Evolutionary conservation across 2,888 invertebrate species (phyloP).

Genomic region (Clitarchus hookeri): DNA sequence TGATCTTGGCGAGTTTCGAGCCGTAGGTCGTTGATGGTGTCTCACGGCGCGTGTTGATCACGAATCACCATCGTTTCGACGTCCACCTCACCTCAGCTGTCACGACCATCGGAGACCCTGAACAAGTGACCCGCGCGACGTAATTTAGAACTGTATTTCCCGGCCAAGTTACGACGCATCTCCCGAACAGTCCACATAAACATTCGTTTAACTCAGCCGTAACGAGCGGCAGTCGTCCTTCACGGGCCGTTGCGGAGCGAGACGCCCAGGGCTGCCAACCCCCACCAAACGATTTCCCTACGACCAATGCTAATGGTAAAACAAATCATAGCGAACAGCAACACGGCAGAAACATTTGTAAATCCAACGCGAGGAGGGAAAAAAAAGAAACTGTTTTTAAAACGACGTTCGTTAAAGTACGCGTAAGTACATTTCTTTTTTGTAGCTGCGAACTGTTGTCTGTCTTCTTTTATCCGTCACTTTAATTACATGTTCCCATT

Average conservation of each 20-base stretch:
- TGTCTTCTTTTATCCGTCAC: neutral
- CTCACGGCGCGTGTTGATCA: too few relatives aligned
- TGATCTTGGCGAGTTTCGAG: too few relatives aligned
- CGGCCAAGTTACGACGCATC: neutral
- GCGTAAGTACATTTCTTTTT: neutral
- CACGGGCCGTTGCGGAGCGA: neutral
- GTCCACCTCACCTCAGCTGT: too few relatives aligned
- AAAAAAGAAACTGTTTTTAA: too few relatives aligned
- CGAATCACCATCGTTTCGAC: too few relatives aligned
- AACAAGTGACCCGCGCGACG: too few relatives aligned
- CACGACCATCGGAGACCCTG: too few relatives aligned
- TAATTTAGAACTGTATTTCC: neutral
- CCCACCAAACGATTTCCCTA: neutral
- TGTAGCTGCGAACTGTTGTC: neutral
- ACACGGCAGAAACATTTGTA: neutral
- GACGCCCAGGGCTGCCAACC: neutral
- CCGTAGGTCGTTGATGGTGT: too few relatives aligned
- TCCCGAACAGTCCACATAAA: neutral
- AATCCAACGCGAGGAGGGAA: neutral
- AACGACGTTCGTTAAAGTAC: neutral
- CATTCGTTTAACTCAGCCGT: neutral
- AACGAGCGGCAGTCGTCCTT: neutral
- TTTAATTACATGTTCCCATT: slow-evolving; percentile 5
- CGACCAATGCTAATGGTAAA: neutral
- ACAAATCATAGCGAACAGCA: neutral